phyloP scores from a whole-genome alignment of 2,113 vertebrate genomes.

The Symphodus melops region DNA sequence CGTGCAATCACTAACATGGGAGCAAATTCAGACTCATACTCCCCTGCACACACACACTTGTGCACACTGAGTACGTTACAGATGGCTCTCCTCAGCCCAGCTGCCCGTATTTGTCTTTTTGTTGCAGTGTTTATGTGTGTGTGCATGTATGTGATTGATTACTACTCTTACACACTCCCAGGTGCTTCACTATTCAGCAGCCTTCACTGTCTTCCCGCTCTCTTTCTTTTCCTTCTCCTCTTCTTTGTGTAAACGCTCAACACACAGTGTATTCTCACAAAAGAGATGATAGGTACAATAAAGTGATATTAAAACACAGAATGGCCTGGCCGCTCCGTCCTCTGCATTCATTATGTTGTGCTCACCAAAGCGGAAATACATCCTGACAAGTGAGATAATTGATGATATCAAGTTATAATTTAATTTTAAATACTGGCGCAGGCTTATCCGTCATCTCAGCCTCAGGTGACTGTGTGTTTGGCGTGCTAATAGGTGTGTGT shows the following conservation, averaged over 20 bases:
- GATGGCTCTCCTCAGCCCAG: conserved; percentile 63
- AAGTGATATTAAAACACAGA: conserved; percentile 48
- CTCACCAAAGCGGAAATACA: conserved; percentile 48
- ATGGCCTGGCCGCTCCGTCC: conserved; percentile 41
- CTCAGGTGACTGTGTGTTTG: conserved; percentile 57
- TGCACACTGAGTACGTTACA: conserved; percentile 37
- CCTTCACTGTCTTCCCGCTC: conserved; percentile 37
- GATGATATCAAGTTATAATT: conserved; percentile 69
- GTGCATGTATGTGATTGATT: conserved; percentile 54
- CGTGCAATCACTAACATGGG: conserved; percentile 25
- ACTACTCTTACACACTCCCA: conserved; percentile 61
- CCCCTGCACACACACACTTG: background rate
- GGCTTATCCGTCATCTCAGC: conserved; percentile 47
- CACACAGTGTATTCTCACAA: conserved; percentile 40
- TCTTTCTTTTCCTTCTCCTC: conserved; percentile 2
- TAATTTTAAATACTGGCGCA: conserved; percentile 57
- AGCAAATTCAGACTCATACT: conserved; percentile 13
- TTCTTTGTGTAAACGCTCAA: conserved; percentile 26
- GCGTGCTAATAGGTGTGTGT: conserved; percentile 1
- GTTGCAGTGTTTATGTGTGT: conserved; percentile 12
- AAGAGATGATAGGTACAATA: conserved; percentile 45
- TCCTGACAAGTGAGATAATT: conserved; percentile 61
- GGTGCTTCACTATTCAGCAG: conserved; percentile 58
- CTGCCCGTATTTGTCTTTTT: conserved; percentile 40
- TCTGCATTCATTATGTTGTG: conserved; percentile 48